These are phyloP conservation scores for Actias luna DNA, from an alignment of 2,888 invertebrate genomes.

Conservation along the genomic window DNA sequence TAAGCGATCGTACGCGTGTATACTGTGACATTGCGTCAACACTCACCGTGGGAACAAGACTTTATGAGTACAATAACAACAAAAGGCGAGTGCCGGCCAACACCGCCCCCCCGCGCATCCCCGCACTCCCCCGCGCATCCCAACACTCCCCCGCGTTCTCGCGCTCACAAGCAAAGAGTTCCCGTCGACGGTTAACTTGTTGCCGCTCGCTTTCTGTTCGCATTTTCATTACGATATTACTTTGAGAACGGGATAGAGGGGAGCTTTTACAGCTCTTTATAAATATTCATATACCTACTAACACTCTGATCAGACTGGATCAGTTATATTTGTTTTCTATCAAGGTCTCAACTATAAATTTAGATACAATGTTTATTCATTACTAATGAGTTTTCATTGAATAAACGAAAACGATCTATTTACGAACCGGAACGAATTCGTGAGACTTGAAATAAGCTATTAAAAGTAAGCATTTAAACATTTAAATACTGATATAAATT, in stretches of 20 bases:
- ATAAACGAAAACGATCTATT: no score
- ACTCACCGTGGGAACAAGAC: background rate
- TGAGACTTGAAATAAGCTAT: no score
- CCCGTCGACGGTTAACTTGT: background rate
- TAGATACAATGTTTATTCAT: background rate
- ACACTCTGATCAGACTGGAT: background rate
- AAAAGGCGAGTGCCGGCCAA: background rate
- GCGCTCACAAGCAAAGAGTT: background rate
- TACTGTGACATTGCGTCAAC: background rate
- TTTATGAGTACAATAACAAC: background rate
- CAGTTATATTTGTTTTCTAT: background rate
- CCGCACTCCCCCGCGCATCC: background rate
- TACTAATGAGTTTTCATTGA: no score
- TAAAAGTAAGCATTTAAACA: no score
- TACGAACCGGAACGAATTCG: no score
- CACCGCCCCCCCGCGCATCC: background rate
- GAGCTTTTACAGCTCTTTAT: background rate
- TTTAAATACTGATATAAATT: no score
- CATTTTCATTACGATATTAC: conserved; percentile 2
- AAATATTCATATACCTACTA: background rate
- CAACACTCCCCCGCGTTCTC: no score
- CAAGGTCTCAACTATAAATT: no score
- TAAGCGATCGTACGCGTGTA: no score
- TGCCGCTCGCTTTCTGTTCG: background rate
- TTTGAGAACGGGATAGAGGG: background rate